phyloP scores from a whole-genome alignment of 1,140 invertebrate species.

The Octopus bimaculoides region DNA sequence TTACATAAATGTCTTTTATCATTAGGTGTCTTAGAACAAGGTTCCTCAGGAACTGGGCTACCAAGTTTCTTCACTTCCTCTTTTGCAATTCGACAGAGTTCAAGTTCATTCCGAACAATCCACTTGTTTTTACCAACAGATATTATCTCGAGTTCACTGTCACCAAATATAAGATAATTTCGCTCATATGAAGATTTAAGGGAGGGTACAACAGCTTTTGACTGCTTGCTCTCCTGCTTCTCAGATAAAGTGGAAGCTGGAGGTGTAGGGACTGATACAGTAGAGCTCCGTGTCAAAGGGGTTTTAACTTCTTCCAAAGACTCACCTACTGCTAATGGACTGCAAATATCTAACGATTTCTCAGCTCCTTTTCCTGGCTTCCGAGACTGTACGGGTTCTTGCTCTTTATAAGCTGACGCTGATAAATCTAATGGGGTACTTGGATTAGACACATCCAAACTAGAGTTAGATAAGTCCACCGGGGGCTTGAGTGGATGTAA shows the following conservation, averaged over 20 bases:
- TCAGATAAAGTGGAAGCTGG: not conserved
- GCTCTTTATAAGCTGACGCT: conserved; percentile 15
- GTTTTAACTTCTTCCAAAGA: not conserved
- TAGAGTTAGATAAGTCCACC: conserved; percentile 13
- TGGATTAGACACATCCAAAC: conserved; percentile 20
- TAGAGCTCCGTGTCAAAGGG: not conserved
- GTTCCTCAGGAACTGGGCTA: not conserved
- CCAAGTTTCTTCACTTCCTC: conserved; percentile 11
- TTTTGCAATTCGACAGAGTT: conserved; percentile 35
- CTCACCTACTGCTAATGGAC: not conserved
- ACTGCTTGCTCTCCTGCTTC: not conserved
- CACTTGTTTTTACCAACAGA: conserved; percentile 49
- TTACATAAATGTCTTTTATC: not conserved
- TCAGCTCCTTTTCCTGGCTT: not conserved
- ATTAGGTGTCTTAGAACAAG: not conserved
- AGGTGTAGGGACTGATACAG: not conserved
- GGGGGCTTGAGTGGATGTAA: conserved; percentile 27
- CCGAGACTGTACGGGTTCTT: conserved; percentile 12
- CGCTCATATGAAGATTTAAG: conserved; percentile 39
- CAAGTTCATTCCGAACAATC: conserved; percentile 49
- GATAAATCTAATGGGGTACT: conserved; percentile 45
- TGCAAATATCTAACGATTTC: not conserved
- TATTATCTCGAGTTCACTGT: conserved; percentile 50
- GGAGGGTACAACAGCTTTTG: too few relatives aligned
- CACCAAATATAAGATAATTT: conserved; percentile 47